Conservation (phyloP, 2,113 vertebrate genomes). For the Madoqua kirkii region DNA sequence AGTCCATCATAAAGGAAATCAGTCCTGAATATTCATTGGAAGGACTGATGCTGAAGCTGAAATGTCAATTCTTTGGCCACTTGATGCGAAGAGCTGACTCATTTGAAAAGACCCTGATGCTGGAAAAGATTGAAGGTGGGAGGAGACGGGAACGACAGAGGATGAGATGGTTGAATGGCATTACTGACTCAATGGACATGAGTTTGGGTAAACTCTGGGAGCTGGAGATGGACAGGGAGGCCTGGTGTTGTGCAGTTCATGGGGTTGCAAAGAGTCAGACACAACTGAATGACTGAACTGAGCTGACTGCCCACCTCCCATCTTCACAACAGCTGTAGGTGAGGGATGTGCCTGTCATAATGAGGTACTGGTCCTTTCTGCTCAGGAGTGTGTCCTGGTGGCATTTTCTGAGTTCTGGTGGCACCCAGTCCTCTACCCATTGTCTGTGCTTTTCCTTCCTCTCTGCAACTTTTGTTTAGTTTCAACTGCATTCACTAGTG, state of each 20-base stretch:
- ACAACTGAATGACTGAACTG: neutral
- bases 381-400: neutral
- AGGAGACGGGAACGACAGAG: neutral
- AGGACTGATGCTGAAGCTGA: neutral
- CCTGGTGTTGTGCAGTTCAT: neutral
- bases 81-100: neutral
- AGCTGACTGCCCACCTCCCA: too few species aligned
- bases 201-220: neutral
- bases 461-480: neutral
- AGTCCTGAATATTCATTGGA: neutral
- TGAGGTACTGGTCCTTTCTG: accelerated
- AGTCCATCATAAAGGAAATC: neutral
- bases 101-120: neutral
- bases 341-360: accelerated
- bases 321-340: neutral
- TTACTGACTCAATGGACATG: neutral
- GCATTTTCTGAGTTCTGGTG: neutral
- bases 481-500: neutral
- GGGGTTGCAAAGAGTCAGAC: neutral
- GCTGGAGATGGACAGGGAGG: neutral
- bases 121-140: neutral
- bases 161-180: neutral
- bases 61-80: neutral
- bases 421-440: too few species aligned
- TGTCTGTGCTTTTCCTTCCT: neutral